These are phyloP conservation scores for Plagiodera versicolora DNA, from an alignment of 2,888 invertebrate species.

Conservation along the genomic window DNA sequence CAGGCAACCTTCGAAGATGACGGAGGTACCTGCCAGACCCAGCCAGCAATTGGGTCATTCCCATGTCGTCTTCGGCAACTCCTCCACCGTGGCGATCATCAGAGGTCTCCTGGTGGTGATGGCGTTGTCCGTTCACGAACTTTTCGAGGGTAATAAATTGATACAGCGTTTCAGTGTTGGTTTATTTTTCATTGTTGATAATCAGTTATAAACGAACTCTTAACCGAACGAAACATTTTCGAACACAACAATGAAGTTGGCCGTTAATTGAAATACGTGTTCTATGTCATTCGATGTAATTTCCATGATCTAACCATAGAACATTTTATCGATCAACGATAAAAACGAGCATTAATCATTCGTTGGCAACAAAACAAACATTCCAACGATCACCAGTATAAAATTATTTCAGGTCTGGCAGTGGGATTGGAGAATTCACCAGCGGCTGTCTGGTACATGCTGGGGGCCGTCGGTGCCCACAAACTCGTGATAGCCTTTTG, in stretches of 20 bases:
- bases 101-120: conserved; percentile 78
- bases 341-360: too few relatives aligned
- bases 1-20: neutral
- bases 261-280: too few relatives aligned
- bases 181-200: too few relatives aligned
- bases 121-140: conserved; percentile 82
- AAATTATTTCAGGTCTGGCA: conserved; percentile 59
- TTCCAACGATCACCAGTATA: too few relatives aligned
- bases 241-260: too few relatives aligned
- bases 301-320: too few relatives aligned
- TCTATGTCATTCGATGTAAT: too few relatives aligned
- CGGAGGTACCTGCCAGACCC: conserved; percentile 14
- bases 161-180: too few relatives aligned
- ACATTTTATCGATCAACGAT: too few relatives aligned
- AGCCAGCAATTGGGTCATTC: conserved; percentile 40
- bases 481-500: conserved; percentile 88
- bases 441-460: conserved; percentile 67
- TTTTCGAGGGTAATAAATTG: conserved; percentile 83
- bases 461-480: conserved; percentile 81
- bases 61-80: conserved; percentile 38
- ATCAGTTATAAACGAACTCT: too few relatives aligned
- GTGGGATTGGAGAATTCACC: conserved; percentile 73
- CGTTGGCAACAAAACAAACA: too few relatives aligned
- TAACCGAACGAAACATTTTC: too few relatives aligned
- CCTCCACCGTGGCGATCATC: conserved; percentile 52